These are phyloP conservation scores for Mythimna pallens DNA, from an alignment of 2,888 invertebrate genomes.

Conservation along the genomic window DNA sequence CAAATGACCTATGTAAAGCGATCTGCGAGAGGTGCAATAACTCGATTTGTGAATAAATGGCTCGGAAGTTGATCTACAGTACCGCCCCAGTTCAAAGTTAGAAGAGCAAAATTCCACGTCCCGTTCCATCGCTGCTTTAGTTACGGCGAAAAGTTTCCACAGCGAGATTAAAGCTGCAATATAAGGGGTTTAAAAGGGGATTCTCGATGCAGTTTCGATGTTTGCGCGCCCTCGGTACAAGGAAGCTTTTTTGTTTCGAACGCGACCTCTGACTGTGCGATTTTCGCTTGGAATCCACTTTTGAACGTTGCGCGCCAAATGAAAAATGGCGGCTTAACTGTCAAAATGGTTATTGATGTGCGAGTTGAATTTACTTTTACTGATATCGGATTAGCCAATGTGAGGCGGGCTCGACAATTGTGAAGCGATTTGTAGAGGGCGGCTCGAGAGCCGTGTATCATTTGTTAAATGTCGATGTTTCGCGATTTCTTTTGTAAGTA, in stretches of 20 bases:
- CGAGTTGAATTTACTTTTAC: constrained; percentile 84
- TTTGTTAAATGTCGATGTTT: constrained; percentile 58
- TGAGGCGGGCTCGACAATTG: constrained; percentile 60
- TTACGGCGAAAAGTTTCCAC: constrained; percentile 74
- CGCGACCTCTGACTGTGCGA: constrained; percentile 80
- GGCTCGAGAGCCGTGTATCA: constrained; percentile 36
- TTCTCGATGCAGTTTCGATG: constrained; percentile 76
- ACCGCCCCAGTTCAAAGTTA: constrained; percentile 72
- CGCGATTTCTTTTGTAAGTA: constrained; percentile 54
- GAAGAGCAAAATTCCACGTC: constrained; percentile 76
- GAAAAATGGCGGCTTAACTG: constrained; percentile 88
- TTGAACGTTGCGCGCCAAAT: constrained; percentile 78
- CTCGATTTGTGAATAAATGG: constrained; percentile 89
- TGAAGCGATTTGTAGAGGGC: constrained; percentile 53
- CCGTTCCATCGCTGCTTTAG: constrained; percentile 82
- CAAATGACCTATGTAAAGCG: constrained; percentile 87
- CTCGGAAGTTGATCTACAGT: constrained; percentile 88
- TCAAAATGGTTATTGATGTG: constrained; percentile 88
- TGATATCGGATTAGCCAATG: constrained; percentile 80
- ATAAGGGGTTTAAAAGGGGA: constrained; percentile 78
- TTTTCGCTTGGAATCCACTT: constrained; percentile 80
- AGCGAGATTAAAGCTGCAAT: constrained; percentile 81
- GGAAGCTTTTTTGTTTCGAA: constrained; percentile 80
- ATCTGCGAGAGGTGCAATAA: constrained; percentile 88
- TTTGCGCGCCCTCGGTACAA: constrained; percentile 75